A percentile compares a stretch with the other conserved stretches of the same genome.
Conservation (phyloP, 2,797 vertebrate genomes). For the Enteromius treurensis region DNA sequence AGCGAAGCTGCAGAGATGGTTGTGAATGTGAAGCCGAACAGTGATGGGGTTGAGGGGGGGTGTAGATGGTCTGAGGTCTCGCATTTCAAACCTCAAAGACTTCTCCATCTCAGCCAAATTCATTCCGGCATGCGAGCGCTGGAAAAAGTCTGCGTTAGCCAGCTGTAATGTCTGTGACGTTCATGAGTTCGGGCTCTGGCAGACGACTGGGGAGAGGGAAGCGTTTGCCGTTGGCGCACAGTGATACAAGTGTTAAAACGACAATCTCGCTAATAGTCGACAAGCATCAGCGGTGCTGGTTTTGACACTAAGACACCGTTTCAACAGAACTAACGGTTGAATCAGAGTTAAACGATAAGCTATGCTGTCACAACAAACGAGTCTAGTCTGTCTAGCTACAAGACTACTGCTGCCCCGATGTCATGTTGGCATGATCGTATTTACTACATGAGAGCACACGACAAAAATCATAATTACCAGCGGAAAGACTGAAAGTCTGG, state of each 20-base stretch:
- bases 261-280: background rate
- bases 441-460: background rate
- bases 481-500: background rate
- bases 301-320: background rate
- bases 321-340: background rate
- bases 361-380: background rate
- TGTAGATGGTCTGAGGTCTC: slow-evolving; percentile 12
- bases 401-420: background rate
- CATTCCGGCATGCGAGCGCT: slow-evolving; percentile 36
- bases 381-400: no score
- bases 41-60: background rate
- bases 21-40: background rate
- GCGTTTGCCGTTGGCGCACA: background rate
- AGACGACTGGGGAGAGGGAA: slow-evolving; percentile 16
- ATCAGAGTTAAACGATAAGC: slow-evolving; percentile 5
- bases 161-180: slow-evolving; percentile 28
- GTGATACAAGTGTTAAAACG: background rate
- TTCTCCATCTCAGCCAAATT: slow-evolving; percentile 35
- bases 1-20: slow-evolving; percentile 5
- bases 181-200: slow-evolving; percentile 3
- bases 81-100: slow-evolving; percentile 43
- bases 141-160: slow-evolving; percentile 36
- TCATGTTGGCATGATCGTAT: background rate
- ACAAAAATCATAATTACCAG: background rate
- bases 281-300: background rate